A percentile compares a stretch with the other conserved stretches of the same genome.
Evolutionary conservation across 2,797 vertebrate species (phyloP).

Genomic region (Champsocephalus gunnari): DNA sequence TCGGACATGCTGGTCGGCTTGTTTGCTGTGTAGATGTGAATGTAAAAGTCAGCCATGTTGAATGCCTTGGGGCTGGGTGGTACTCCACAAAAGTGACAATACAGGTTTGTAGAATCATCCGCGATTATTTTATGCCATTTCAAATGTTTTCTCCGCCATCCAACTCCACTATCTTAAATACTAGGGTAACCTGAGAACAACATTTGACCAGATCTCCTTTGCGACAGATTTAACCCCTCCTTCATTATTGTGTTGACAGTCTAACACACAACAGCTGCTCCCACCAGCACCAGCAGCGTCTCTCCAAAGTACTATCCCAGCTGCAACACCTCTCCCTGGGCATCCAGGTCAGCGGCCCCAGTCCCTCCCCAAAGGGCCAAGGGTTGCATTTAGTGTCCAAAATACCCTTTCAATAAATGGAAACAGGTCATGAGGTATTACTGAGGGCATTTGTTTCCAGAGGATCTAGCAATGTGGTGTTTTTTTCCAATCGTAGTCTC

Average conservation of each 20-base stretch:
- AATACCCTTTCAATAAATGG: conserved; percentile 87
- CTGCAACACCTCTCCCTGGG: conserved; percentile 90
- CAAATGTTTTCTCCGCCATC: neutral
- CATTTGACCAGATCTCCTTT: conserved; percentile 44
- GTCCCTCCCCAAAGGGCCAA: conserved; percentile 77
- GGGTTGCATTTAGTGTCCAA: conserved; percentile 84
- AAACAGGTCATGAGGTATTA: conserved; percentile 72
- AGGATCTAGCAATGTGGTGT: neutral
- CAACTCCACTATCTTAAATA: conserved; percentile 20
- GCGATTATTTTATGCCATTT: neutral
- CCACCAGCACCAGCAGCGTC: conserved; percentile 54
- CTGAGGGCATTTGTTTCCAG: neutral
- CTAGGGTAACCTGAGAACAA: conserved; percentile 47
- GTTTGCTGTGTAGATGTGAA: conserved; percentile 4
- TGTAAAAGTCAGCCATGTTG: neutral
- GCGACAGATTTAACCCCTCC: conserved; percentile 52
- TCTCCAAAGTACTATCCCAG: conserved; percentile 77
- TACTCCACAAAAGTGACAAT: neutral
- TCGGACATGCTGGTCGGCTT: conserved; percentile 16
- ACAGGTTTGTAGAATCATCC: neutral
- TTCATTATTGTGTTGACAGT: conserved; percentile 76
- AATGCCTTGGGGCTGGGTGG: neutral
- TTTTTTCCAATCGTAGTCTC: neutral
- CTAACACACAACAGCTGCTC: conserved; percentile 83
- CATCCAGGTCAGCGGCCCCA: conserved; percentile 90